These are phyloP conservation scores for Chelonus formosanus DNA, from an alignment of 2,888 invertebrate genomes.

Conservation along the genomic window DNA sequence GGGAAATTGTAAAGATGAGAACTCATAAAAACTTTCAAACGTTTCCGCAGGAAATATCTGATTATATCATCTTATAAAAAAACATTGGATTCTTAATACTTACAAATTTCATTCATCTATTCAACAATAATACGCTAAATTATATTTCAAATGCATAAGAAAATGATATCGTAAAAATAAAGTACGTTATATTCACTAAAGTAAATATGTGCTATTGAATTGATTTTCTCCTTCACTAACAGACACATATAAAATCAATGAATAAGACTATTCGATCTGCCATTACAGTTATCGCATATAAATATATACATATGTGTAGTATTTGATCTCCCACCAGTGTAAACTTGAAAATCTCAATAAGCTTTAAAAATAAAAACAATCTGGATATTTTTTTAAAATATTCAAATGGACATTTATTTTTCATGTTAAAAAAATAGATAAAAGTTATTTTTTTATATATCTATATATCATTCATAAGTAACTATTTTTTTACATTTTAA, in stretches of 20 bases:
- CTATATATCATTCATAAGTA: too few species aligned
- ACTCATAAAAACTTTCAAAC: slow-evolving; percentile 33
- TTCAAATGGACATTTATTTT: too few species aligned
- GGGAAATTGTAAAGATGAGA: slow-evolving; percentile 27
- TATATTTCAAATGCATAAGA: slow-evolving; percentile 6
- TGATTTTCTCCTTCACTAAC: slow-evolving; percentile 19
- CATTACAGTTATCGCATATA: slow-evolving; percentile 11
- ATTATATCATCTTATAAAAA: too few species aligned
- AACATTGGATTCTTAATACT: too few species aligned
- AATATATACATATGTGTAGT: slow-evolving; percentile 1
- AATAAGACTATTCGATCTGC: slow-evolving; percentile 11
- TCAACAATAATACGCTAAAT: background rate
- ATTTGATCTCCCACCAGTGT: too few species aligned
- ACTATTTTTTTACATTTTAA: too few species aligned
- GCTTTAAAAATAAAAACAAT: too few species aligned
- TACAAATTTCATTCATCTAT: slow-evolving; percentile 15
- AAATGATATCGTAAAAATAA: background rate
- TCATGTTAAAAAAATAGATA: too few species aligned
- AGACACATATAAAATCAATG: slow-evolving; percentile 12
- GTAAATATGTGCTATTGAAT: slow-evolving; percentile 6
- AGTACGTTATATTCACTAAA: background rate
- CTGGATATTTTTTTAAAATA: too few species aligned
- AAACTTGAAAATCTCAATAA: too few species aligned
- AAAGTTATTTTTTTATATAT: too few species aligned
- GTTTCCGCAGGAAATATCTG: slow-evolving; percentile 27